Conservation (phyloP, 2,888 invertebrate species). For the Sturmia bella region DNA sequence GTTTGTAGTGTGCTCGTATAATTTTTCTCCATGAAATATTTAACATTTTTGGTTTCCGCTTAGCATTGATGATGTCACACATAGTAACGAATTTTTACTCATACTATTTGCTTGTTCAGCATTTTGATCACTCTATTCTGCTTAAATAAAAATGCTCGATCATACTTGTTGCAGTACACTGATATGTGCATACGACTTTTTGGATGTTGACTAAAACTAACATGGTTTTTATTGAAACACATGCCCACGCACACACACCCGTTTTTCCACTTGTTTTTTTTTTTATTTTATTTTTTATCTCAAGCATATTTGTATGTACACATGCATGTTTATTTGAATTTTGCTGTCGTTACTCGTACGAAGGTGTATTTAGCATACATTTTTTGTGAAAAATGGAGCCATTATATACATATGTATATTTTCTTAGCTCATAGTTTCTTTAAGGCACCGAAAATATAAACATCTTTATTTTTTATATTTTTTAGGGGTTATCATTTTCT, state of each 20-base stretch:
- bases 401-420: not conserved
- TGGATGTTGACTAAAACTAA: not conserved
- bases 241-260: not conserved
- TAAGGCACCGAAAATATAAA: not conserved
- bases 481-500: conserved; percentile 35
- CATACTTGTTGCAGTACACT: not conserved
- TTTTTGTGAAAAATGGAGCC: conserved; percentile 12
- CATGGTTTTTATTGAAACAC: not conserved
- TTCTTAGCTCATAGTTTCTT: not conserved
- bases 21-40: too few species aligned
- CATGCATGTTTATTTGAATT: not conserved
- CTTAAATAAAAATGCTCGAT: too few species aligned
- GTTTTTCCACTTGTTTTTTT: conserved; percentile 4
- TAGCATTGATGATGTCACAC: too few species aligned
- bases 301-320: not conserved
- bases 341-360: not conserved
- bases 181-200: not conserved
- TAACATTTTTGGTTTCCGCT: too few species aligned
- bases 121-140: too few species aligned
- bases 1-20: too few species aligned
- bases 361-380: conserved; percentile 38
- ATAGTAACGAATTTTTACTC: too few species aligned
- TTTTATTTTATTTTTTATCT: not conserved
- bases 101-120: too few species aligned
- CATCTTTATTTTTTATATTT: not conserved